Evolutionary conservation across 2,797 vertebrate species (phyloP), one percentile per base, ranked within the genome.

Genomic region (Sciurus carolinensis): DNA sequence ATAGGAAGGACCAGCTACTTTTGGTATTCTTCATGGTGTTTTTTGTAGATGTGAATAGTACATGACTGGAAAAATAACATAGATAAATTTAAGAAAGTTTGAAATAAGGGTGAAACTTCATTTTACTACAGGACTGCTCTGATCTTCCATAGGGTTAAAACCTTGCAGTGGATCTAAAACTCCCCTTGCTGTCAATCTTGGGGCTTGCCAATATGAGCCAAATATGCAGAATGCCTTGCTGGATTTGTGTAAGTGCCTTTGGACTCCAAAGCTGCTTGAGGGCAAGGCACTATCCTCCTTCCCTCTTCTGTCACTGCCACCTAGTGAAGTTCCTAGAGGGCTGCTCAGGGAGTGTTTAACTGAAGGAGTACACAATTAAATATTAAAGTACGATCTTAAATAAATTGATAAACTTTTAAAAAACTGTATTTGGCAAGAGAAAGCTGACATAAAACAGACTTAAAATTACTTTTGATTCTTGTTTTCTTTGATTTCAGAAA

Each of bases 361-460:
- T 33, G 47, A 79, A 26, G 83, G 4, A 52, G 18, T 62, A 42
- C 47, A 33, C 36, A 28, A 72, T 73, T 90, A 62, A 36, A 36
- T 50, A 80, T 30, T 92, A 22, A 39, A 54, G 39, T 81, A 22
- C 7, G 24, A 81, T 84, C 8, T 50, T 76, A 80, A 66, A 84
- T 20, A 69, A 75, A 87, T 57, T 47, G 30, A 42, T 62, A 39
- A 18, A 39, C 18, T 82, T 24, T 77, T 75, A 33, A 57, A 90
- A 73, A 62, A 12, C 36, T 71, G 20, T 75, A 64, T 36, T 83
- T 95, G 66, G 54, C 82, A 92, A 94, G 36, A 83, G 44, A 22
- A 52, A 14, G 5, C n/a, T 84, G 20, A 73, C 75, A 88, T 2
- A 59, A 77, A 96, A 79, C 22, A 77, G 24, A 71, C 44, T 80